A percentile compares a stretch with the other conserved stretches of the same genome.
Evolutionary conservation across 2,113 vertebrate species (phyloP).

Genomic region (Cyprinodon variegatus): DNA sequence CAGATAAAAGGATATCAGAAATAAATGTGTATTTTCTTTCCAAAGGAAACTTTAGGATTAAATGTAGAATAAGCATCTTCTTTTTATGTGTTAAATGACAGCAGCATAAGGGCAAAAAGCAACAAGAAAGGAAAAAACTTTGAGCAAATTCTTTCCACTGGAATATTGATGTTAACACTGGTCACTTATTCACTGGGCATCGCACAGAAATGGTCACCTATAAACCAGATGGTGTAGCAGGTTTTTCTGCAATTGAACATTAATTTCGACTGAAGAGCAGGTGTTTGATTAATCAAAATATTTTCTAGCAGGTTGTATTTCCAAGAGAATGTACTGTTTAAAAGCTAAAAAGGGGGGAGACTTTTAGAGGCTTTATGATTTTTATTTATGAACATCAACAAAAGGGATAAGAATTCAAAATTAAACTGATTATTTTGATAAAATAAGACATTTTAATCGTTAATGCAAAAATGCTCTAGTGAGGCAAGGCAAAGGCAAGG

Average conservation of each 20-base stretch:
- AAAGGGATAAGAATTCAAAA: too few species aligned
- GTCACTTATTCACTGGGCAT: slow-evolving; percentile 50
- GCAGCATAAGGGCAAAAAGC: not conserved
- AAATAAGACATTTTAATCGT: too few species aligned
- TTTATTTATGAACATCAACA: too few species aligned
- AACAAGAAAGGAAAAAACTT: not conserved
- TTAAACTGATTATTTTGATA: too few species aligned
- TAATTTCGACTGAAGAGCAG: not conserved
- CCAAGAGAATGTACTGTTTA: not conserved
- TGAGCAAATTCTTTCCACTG: not conserved
- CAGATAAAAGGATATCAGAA: too few species aligned
- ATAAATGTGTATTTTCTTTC: too few species aligned
- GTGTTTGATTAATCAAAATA: not conserved
- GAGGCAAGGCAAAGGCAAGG: too few species aligned
- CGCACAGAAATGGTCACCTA: slow-evolving; percentile 30
- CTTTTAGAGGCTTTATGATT: too few species aligned
- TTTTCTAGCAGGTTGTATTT: not conserved
- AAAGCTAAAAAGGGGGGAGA: too few species aligned
- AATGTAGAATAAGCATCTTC: not conserved
- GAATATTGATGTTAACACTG: not conserved
- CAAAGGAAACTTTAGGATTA: too few species aligned
- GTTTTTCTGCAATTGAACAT: slow-evolving; percentile 21
- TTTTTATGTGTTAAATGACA: not conserved
- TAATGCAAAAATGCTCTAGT: too few species aligned
- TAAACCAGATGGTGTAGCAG: slow-evolving; percentile 11